These are phyloP conservation scores for Palaemon carinicauda DNA, from an alignment of 1,140 invertebrate genomes.

Conservation along the genomic window DNA sequence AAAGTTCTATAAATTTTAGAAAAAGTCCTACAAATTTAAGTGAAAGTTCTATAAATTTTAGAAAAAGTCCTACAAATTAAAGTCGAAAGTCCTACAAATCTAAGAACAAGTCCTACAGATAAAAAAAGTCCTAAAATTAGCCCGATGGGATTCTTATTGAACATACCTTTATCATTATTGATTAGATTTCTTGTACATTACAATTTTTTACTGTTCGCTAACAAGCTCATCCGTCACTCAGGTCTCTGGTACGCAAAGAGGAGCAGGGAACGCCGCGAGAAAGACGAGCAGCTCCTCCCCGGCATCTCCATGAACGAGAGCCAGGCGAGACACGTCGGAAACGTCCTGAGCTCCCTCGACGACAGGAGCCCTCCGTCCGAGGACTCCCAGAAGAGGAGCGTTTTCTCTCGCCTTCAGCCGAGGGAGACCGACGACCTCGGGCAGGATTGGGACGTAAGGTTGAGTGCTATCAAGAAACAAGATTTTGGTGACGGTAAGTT, in stretches of 20 bases:
- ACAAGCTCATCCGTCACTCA: not conserved
- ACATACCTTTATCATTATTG: too few relatives aligned
- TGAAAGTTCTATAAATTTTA: too few relatives aligned
- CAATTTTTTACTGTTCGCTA: too few relatives aligned
- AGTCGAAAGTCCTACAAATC: too few relatives aligned
- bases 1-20: too few relatives aligned
- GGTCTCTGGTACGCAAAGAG: slow-evolving; percentile 46
- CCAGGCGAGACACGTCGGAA: slow-evolving; percentile 34
- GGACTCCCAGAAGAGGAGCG: not conserved
- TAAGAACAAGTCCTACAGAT: too few relatives aligned
- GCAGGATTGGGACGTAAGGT: slow-evolving; percentile 26
- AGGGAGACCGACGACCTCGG: not conserved
- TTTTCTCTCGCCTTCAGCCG: not conserved
- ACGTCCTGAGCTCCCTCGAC: slow-evolving; percentile 44
- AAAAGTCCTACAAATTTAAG: too few relatives aligned
- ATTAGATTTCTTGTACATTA: too few relatives aligned
- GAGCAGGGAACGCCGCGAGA: not conserved
- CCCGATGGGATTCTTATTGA: too few relatives aligned
- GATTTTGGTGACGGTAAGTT: slow-evolving; percentile 44
- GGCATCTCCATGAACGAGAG: slow-evolving; percentile 49
- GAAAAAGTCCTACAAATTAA: too few relatives aligned
- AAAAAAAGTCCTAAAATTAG: too few relatives aligned
- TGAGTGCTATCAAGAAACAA: slow-evolving; percentile 24
- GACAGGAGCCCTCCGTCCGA: not conserved
- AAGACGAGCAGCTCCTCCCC: slow-evolving; percentile 26